phyloP scores from a whole-genome alignment of 2,888 invertebrate genomes.

The Hirudinaria manillensis region DNA sequence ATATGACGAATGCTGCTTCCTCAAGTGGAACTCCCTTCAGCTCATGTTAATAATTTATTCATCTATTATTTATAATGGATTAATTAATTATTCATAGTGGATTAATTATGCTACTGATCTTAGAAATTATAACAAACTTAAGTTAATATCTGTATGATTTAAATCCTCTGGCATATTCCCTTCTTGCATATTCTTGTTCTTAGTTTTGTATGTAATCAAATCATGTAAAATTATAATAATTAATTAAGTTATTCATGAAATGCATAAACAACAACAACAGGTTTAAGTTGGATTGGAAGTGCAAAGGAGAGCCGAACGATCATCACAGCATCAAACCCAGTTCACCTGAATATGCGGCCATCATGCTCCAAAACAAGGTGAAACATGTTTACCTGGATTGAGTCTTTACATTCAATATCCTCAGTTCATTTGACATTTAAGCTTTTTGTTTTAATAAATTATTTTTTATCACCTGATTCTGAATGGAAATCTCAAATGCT shows the following conservation, averaged over 20 bases:
- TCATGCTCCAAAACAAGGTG: conserved; percentile 58
- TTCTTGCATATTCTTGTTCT: too few relatives aligned
- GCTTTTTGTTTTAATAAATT: too few relatives aligned
- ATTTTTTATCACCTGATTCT: too few relatives aligned
- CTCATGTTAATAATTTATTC: conserved; percentile 58
- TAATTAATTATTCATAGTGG: not conserved
- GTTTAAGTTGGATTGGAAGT: conserved; percentile 80
- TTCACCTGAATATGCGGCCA: conserved; percentile 93
- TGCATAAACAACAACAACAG: conserved; percentile 42
- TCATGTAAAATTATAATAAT: too few relatives aligned
- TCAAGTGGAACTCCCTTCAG: conserved; percentile 82
- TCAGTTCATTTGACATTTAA: too few relatives aligned
- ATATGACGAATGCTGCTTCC: conserved; percentile 90
- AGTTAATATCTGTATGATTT: not conserved
- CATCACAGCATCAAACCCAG: conserved; percentile 91
- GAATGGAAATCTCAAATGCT: too few relatives aligned
- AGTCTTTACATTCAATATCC: not conserved
- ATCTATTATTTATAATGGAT: not conserved
- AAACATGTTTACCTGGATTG: not conserved
- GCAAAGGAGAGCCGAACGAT: conserved; percentile 86
- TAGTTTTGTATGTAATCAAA: too few relatives aligned
- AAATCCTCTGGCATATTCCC: not conserved
- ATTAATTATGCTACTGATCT: not conserved
- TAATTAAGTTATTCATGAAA: too few relatives aligned
- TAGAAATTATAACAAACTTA: not conserved